Conservation (phyloP, 2,113 vertebrate genomes). For the Amphiprion percula region DNA sequence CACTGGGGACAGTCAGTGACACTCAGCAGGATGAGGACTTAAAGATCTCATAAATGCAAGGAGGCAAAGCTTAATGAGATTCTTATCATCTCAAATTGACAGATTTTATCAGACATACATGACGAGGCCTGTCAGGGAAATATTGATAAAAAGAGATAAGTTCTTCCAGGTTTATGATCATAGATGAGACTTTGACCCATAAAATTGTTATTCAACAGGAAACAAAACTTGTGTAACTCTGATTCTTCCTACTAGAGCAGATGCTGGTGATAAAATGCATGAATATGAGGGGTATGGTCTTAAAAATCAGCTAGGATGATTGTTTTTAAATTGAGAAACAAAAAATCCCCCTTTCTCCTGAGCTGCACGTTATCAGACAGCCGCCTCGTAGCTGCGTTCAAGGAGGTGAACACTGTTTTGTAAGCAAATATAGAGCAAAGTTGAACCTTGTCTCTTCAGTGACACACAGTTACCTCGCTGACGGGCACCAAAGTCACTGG, state of each 20-base stretch:
- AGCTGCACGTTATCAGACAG: not conserved
- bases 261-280: too few species aligned
- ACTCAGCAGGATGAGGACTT: not conserved
- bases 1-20: not conserved
- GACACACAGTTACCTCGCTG: constrained; percentile 49
- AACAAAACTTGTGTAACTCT: constrained; percentile 49
- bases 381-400: not conserved
- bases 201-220: constrained; percentile 11
- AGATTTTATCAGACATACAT: not conserved
- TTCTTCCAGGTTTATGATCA: constrained; percentile 13
- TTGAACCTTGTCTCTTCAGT: constrained; percentile 33
- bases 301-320: too few species aligned
- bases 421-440: constrained; percentile 64
- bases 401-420: constrained; percentile 22
- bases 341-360: not conserved
- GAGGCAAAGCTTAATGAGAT: not conserved
- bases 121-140: not conserved
- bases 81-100: not conserved
- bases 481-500: constrained; percentile 31
- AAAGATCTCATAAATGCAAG: not conserved
- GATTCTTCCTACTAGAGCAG: not conserved
- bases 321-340: too few species aligned
- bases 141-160: constrained; percentile 38
- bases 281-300: too few species aligned
- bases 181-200: constrained; percentile 57